Evolutionary conservation across 2,113 vertebrate species (phyloP), one percentile per base, ranked within the genome.

Genomic region (Callithrix jacchus): DNA sequence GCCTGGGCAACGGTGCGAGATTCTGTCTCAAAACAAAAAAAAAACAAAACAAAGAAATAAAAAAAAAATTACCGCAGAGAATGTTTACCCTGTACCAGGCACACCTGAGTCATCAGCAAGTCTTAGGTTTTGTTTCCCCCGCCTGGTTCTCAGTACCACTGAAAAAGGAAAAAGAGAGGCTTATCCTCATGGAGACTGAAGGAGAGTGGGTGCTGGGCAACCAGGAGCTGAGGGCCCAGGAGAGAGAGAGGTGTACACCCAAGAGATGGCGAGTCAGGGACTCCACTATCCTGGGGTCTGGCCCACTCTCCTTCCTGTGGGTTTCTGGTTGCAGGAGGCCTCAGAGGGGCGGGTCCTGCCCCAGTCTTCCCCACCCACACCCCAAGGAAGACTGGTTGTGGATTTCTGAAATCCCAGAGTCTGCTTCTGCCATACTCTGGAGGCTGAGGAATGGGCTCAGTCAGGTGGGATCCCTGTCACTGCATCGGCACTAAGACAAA

Each of bases 381-480:
- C 21, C 30, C 3, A 12, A 70, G 20, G 49, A 66, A 45, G 23
- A 1, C n/a, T 85, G 47, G 2, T 32, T 25, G 27, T 27, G 16
- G 76, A 7, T 37, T 16, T 37, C 18, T 3, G 18, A 73, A 35
- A 25, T 4, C 58, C 30, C 25, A 13, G 11, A 13, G 42, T 6
- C n/a, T 9, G 9, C 42, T 8, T 70, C 70, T 66, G 71, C 6
- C 6, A 27, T 5, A 8, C 54, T 6, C 61, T 47, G 5, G 77
- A 93, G 91, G 18, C 54, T 87, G 56, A 86, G 70, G 5, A 30
- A 8, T 0, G 18, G 47, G 32, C 8, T 52, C 25, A 64, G 61
- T 20, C 71, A 2, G 0, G 3, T 3, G 20, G 61, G 30, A 45
- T n/a, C 8, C 10, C 37, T 7, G 27, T 2, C 5, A 4, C 83